A percentile compares a stretch with the other conserved stretches of the same genome.
phyloP scores from a whole-genome alignment of 2,797 vertebrate genomes.

The Loriculus beryllinus region DNA sequence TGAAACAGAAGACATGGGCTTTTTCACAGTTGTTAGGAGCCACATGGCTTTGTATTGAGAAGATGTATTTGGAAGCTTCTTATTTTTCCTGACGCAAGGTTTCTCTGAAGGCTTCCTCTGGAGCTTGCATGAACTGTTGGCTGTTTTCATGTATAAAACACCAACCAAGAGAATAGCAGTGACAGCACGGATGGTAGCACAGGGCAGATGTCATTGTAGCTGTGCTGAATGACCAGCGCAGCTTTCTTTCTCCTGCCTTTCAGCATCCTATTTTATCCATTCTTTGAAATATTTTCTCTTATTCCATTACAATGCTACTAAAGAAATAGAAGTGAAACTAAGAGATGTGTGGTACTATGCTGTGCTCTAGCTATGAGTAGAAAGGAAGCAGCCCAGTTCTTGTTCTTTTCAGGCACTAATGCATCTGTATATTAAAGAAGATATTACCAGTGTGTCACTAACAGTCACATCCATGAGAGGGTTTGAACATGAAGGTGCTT shows the following conservation, averaged over 20 bases:
- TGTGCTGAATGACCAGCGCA: neutral
- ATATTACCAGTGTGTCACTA: neutral
- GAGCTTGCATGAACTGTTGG: neutral
- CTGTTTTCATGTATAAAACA: neutral
- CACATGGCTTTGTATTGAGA: neutral
- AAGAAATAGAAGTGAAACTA: neutral
- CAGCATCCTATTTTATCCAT: neutral
- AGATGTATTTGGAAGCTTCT: neutral
- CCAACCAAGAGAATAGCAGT: neutral
- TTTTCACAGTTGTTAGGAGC: neutral
- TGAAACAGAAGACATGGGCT: neutral
- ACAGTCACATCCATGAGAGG: neutral
- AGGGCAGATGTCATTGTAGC: neutral
- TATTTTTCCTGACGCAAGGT: neutral
- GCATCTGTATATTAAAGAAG: neutral
- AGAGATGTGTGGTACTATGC: neutral
- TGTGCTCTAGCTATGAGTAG: neutral
- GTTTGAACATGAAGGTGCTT: neutral
- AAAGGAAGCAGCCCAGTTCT: neutral
- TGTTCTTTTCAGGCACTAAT: neutral
- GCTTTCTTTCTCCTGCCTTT: neutral
- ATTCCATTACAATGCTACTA: neutral
- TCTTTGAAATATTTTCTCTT: neutral
- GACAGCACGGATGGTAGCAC: neutral
- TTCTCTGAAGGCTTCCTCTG: neutral